Evolutionary conservation across 2,113 vertebrate species (phyloP).

Genomic region (Tautogolabrus adspersus): DNA sequence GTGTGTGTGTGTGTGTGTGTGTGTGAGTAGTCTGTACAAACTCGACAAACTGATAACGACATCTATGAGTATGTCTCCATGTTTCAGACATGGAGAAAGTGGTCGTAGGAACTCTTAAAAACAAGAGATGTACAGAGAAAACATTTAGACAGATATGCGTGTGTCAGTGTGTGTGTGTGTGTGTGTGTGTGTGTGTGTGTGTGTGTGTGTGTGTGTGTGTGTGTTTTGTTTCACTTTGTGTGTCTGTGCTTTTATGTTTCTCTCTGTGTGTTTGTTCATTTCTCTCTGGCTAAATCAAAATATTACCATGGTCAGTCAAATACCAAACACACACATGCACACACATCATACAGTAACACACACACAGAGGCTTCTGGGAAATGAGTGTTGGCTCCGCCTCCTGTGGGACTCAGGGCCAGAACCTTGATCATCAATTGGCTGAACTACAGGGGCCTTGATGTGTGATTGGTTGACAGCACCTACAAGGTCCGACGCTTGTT

Average conservation of each 20-base stretch:
- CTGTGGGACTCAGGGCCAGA: slow-evolving; percentile 37
- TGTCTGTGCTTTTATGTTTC: slow-evolving; percentile 24
- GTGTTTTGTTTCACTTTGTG: too few species aligned
- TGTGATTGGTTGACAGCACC: slow-evolving; percentile 58
- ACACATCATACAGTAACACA: neutral
- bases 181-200: neutral
- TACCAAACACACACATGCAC: slow-evolving; percentile 1
- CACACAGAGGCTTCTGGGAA: slow-evolving; percentile 10
- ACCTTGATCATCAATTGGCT: slow-evolving; percentile 58
- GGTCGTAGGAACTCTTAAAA: too few species aligned
- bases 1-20: too few species aligned
- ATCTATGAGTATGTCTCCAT: too few species aligned
- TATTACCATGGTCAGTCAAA: slow-evolving; percentile 20
- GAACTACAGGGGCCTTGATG: slow-evolving; percentile 51
- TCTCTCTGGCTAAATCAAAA: slow-evolving; percentile 30
- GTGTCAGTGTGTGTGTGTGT: slow-evolving; percentile 1
- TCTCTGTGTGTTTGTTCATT: neutral
- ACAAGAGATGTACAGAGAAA: neutral
- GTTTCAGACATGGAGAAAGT: too few species aligned
- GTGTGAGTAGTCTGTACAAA: too few species aligned
- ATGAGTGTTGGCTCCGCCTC: slow-evolving; percentile 32
- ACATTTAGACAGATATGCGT: too few species aligned
- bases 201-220: too few species aligned
- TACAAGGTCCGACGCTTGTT: slow-evolving; percentile 53
- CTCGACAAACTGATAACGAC: too few species aligned